phyloP scores from a whole-genome alignment of 1,140 invertebrate genomes.

The Micrasema longulum region DNA sequence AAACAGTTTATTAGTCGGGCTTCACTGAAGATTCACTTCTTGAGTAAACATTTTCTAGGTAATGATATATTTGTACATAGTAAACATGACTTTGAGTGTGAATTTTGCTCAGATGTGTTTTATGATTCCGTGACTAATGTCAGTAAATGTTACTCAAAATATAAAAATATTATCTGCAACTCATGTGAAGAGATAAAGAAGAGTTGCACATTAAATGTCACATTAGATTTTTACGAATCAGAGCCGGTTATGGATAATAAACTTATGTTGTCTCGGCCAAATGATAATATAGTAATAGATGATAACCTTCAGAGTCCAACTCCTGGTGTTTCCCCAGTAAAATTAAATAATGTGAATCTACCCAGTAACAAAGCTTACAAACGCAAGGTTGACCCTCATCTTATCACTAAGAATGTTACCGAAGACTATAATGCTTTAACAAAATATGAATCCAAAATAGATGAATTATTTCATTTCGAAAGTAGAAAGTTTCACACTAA shows the following conservation, averaged over 20 bases:
- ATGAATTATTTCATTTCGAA: conserved; percentile 24
- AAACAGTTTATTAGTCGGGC: conserved; percentile 22
- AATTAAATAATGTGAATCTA: no score
- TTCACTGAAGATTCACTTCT: conserved; percentile 14
- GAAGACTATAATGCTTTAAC: conserved; percentile 5
- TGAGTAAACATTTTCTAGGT: conserved; percentile 11
- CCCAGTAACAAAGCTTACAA: no score
- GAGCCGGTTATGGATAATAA: no score
- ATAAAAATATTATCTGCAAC: conserved; percentile 16
- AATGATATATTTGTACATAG: not conserved
- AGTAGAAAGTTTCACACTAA: no score
- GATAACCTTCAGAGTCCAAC: no score
- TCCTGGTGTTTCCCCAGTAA: no score
- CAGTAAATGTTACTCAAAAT: not conserved
- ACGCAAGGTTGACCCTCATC: no score
- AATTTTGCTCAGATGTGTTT: conserved; percentile 7
- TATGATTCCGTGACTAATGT: not conserved
- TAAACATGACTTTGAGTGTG: conserved; percentile 6
- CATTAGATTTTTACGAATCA: no score
- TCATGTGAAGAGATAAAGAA: not conserved
- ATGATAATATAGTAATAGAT: no score
- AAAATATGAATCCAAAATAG: conserved; percentile 26
- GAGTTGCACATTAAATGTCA: no score
- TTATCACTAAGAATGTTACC: not conserved
- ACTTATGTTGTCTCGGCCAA: no score